Evolutionary conservation across 2,113 vertebrate species (phyloP), one percentile per base, ranked within the genome.

Genomic region (Muntiacus reevesi): DNA sequence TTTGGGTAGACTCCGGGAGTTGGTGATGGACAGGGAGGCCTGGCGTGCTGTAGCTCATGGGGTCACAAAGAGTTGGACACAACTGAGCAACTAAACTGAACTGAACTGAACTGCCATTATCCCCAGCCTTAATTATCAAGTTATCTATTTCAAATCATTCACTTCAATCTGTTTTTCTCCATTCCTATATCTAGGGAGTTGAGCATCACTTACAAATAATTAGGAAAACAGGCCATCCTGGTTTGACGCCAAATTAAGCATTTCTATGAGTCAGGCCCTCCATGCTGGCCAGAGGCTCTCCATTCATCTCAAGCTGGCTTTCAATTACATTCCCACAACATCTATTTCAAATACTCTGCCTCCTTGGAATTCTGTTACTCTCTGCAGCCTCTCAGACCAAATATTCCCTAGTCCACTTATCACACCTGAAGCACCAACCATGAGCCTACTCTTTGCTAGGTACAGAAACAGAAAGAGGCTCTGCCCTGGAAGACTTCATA

Each of bases 41-140:
- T 62, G 28, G 28, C 2, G 2, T 64, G 62, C 30, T 64, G 30
- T 7, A 33, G 7, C 7, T 64, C 30, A n/a, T 17, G 30, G 7
- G 15, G 15, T 64, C 0, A 0, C 30, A n/a, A 64, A 64, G 62
- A n/a, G 7, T 1, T 8, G 6, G 62, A 64, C 62, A n/a, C 0
- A 1, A 64, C 30, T 62, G 60, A 33, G 30, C 0, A 1, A 64
- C 62, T n/a, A 30, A 64, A 64, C 62, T n/a, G 62, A 64, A 64
- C 33, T 62, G 60, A n/a, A 17, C 15, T 67, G 64, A 67, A 67
- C 16, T 36, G 8, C 19, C 85, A 64, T 28, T 28, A 33, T 30
- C 52, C 3, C 6, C 40, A 92, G 21, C 27, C 30, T 83, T 45
- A 27, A 40, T 43, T 81, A 76, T 47, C 55, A 7, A 94, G 59